Evolutionary conservation across 2,888 invertebrate species (phyloP).

Genomic region (Ectropis crepuscularia): DNA sequence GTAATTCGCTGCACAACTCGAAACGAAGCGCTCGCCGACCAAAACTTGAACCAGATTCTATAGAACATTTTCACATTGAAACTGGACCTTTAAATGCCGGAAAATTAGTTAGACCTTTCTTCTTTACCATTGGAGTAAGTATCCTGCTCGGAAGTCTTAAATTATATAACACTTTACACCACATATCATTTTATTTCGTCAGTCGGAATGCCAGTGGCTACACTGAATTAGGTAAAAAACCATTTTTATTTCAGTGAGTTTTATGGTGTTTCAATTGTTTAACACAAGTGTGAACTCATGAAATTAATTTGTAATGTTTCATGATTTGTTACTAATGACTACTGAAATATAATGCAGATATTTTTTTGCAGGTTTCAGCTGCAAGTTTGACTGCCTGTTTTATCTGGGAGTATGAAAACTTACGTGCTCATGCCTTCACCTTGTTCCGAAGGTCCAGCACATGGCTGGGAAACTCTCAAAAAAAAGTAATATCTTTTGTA

Average conservation of each 20-base stretch:
- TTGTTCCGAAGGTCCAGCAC: slow-evolving; percentile 80
- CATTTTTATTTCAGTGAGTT: too few species aligned
- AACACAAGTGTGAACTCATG: too few species aligned
- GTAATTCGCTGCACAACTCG: slow-evolving; percentile 69
- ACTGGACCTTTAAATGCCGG: slow-evolving; percentile 70
- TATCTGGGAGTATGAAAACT: slow-evolving; percentile 94
- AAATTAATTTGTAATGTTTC: too few species aligned
- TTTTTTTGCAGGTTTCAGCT: slow-evolving; percentile 85
- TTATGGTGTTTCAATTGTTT: too few species aligned
- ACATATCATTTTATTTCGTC: too few species aligned
- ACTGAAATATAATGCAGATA: neutral
- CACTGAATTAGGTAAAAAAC: neutral
- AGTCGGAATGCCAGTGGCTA: too few species aligned
- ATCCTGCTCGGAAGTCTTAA: slow-evolving; percentile 1
- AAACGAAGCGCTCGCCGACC: slow-evolving; percentile 58
- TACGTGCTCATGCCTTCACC: slow-evolving; percentile 82
- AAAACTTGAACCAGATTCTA: slow-evolving; percentile 61
- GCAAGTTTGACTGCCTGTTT: slow-evolving; percentile 90
- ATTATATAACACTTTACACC: too few species aligned
- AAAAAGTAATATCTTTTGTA: slow-evolving; percentile 46
- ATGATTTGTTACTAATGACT: neutral
- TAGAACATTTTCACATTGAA: slow-evolving; percentile 73
- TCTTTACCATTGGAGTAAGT: slow-evolving; percentile 87
- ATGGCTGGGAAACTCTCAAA: slow-evolving; percentile 80
- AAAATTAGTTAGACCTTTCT: slow-evolving; percentile 85